Evolutionary conservation across 1,140 invertebrate genomes (phyloP), one percentile per base, ranked within the genome.

Genomic region (Drosophila jambulina): DNA sequence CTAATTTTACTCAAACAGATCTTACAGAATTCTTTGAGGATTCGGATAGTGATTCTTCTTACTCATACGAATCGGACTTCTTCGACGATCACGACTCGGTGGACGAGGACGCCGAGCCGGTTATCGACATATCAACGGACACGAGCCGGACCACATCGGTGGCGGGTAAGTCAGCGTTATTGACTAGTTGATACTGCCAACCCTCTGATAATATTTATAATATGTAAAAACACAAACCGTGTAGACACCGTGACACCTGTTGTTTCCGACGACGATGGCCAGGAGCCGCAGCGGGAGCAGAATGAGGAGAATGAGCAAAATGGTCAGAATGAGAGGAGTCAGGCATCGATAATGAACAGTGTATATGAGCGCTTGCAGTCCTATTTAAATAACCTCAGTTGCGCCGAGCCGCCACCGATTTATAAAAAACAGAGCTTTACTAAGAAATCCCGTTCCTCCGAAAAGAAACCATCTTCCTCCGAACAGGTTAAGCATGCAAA

Each of bases 201-300:
- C 78, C 85, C 82, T 85, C 86, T 90, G 85, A 88, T 88, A 72
- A 85, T 85, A 88, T 90, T 85, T 69, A 90, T 90, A 82, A 88
- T 84, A 70, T 88, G 67, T 80, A 80, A 81, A 78, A 58, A 79
- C 76, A 87, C 51, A 86, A 83, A 91, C 81, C 80, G 84, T 90
- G 84, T 84, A 88, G 84, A 90, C 65, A 78, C 85, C 64, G 85
- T 88, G 85, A 84, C 84, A 81, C 85, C 85, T 90, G 85, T 88
- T 90, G 85, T 88, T 84, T 88, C 84, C 61, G 84, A 88, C 32
- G 84, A 84, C 65, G 85, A 88, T 36, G 62, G 54, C 62, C 51
- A 71, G 38, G 75, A 77, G 38, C 34, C 15, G 40, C 42, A 34
- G 42, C 48, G n/a, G 15, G 48, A 46, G 38, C 54, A 48, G 36